Base-by-base conservation (phyloP, 2,797 vertebrate species). In the Propithecus perrieri region DNA sequence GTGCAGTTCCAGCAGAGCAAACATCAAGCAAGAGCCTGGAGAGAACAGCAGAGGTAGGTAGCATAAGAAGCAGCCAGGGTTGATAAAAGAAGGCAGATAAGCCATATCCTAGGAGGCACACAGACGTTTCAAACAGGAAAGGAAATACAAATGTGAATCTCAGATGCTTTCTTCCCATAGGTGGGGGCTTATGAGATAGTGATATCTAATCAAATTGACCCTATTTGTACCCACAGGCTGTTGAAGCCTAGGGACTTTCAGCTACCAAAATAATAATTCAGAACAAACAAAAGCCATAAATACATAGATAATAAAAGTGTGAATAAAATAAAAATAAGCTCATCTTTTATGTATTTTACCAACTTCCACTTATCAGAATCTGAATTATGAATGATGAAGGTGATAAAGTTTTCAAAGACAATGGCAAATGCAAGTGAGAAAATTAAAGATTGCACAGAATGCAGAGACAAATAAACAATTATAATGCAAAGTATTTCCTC, bases 231-330 rank as follows among this genome's bases (percentile, higher is more conserved):
- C 30, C 33, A 85, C 10, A 3, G 28, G 22, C 33, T 75, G 20
- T 28, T 76, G 46, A 88, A 95, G 20, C 33, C 33, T 55, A 22
- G 10, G 13, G 24, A 50, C 5, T 85, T 94, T 81, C 17, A 92
- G 78, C 20, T 86, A 67, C 15, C 38, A 53, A 91, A 93, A 76
- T 74, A 86, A 80, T 78, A 94, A 97, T 84, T 83, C 46, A 95
- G 22, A 96, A 88, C 57, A 92, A 96, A 97, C 46, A 85, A 12
- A 88, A 96, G 26, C 1, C 28, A 26, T 83, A 69, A 63, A 84
- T 83, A 28, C 22, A 55, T 46, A 20, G 15, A n/a, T 30, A 84
- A 92, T 61, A 76, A 89, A 94, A 78, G 61, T 57, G 33, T 94
- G 26, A 85, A 7, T 50, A 57, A 83, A 94, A 83, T 95, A 35